Conservation (phyloP, 2,797 vertebrate genomes). For the Microctenopoma stevenorrisi region DNA sequence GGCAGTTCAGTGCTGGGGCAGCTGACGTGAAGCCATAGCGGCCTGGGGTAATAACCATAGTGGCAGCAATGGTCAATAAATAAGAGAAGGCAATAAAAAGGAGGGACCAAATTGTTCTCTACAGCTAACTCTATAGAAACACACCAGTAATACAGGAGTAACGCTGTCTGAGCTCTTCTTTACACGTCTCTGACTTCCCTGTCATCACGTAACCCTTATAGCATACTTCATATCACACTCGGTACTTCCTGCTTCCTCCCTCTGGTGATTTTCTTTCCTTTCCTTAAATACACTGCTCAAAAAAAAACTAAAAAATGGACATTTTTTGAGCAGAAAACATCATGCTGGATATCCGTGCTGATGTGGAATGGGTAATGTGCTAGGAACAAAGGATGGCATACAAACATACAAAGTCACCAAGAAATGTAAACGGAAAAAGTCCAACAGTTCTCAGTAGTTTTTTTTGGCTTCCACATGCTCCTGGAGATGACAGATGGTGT, state of each 20-base stretch:
- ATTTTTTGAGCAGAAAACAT: too few relatives aligned
- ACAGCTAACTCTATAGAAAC: too few relatives aligned
- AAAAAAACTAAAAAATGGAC: too few relatives aligned
- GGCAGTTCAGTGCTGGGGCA: slow-evolving; percentile 45
- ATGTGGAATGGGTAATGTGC: too few relatives aligned
- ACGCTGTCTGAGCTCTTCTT: neutral
- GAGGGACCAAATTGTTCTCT: neutral
- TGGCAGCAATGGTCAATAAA: slow-evolving; percentile 35
- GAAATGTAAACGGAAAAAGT: too few relatives aligned
- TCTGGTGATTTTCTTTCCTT: slow-evolving; percentile 15
- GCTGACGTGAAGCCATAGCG: slow-evolving; percentile 53
- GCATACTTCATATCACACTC: slow-evolving; percentile 29
- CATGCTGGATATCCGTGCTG: too few relatives aligned
- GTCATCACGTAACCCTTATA: slow-evolving; percentile 31
- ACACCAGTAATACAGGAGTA: neutral
- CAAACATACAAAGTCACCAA: too few relatives aligned
- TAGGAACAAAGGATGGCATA: too few relatives aligned
- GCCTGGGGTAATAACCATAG: slow-evolving; percentile 49
- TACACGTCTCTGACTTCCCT: slow-evolving; percentile 1
- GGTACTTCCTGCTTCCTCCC: slow-evolving; percentile 44
- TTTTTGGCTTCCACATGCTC: too few relatives aligned
- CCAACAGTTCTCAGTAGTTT: too few relatives aligned
- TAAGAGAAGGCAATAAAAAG: slow-evolving; percentile 1
- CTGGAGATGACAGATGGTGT: too few relatives aligned
- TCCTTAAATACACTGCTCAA: slow-evolving; percentile 28